Evolutionary conservation across 2,888 invertebrate species (phyloP), one percentile per base, ranked within the genome.

Genomic region (Drosophila phalerata): DNA sequence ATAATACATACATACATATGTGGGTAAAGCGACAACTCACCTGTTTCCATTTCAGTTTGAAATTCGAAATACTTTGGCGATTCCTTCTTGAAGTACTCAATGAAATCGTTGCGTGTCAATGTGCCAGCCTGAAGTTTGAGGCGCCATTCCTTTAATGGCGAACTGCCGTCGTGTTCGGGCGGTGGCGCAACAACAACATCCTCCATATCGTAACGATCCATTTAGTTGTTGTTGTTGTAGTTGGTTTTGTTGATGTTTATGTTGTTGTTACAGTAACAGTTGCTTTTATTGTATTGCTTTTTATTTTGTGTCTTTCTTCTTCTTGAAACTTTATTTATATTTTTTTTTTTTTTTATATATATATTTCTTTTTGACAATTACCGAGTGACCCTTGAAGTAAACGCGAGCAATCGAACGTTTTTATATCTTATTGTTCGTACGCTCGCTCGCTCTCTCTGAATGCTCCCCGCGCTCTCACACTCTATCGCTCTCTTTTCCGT

Each of bases 81-180:
- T 72, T 91, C 84, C 60, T 86, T 88, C 72, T 91, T 90, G 79
- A 93, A 92, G 72, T 90, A 92, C 13, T 91, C 91, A 17, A 90
- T 87, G 47, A 93, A 88, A 69, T 92, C 92, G 45, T 78, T 85
- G 66, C 89, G 84, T 43, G 85, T 78, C 60, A 93, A 74, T 58
- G 91, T 91, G 48, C 92, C 92, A 55, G 90, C 81, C 67, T 91
- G 92, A 45, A 88, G 88, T 76, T 92, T 92, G 10, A 92, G 85
- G 66, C 92, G 91, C 93, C 93, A 93, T 77, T 92, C 91, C 83
- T 93, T 93, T 13, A 93, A 65, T 11, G 91, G 91, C 22, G 90
- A 86, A 57, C 77, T 88, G 56, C 80, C 73, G 47, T 77, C 78
- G 49, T 58, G 65, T 48, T 73, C 71, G 52, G 57, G 52, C 52